A percentile compares a stretch with the other conserved stretches of the same genome.
Evolutionary conservation across 2,888 invertebrate species (phyloP).

Genomic region (Agriopis leucophaearia): DNA sequence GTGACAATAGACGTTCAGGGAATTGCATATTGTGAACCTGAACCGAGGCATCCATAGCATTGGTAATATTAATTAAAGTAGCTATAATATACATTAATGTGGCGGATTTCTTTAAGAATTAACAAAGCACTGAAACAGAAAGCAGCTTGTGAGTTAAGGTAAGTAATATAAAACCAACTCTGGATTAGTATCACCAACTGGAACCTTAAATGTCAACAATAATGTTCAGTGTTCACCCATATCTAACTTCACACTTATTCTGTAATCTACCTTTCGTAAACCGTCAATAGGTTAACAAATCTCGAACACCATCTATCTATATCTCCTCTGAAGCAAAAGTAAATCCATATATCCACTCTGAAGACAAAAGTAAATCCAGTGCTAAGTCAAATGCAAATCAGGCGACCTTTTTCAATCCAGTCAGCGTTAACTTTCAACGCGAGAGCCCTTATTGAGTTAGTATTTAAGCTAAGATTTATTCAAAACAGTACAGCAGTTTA

Average conservation of each 20-base stretch:
- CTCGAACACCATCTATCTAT: conserved; percentile 37
- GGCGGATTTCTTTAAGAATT: too few relatives aligned
- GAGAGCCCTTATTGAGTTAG: conserved; percentile 70
- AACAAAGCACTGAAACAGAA: too few relatives aligned
- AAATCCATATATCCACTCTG: conserved; percentile 33
- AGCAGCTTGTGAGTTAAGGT: too few relatives aligned
- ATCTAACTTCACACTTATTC: background rate
- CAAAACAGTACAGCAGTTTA: conserved; percentile 75
- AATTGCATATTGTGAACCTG: too few relatives aligned
- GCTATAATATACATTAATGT: too few relatives aligned
- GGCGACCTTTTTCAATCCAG: conserved; percentile 77
- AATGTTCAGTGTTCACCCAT: background rate
- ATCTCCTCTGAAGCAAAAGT: conserved; percentile 37
- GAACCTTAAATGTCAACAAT: too few relatives aligned
- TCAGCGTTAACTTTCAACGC: conserved; percentile 70
- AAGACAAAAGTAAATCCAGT: conserved; percentile 33
- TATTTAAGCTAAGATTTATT: conserved; percentile 79
- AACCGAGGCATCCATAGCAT: too few relatives aligned
- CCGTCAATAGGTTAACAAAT: conserved; percentile 56
- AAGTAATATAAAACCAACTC: too few relatives aligned
- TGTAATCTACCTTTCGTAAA: conserved; percentile 7
- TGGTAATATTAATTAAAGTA: too few relatives aligned
- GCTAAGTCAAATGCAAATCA: conserved; percentile 72
- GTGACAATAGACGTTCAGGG: too few relatives aligned
- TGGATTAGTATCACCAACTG: too few relatives aligned